Base-by-base conservation (phyloP, 2,113 vertebrate genomes). In the Onychostoma macrolepis region DNA sequence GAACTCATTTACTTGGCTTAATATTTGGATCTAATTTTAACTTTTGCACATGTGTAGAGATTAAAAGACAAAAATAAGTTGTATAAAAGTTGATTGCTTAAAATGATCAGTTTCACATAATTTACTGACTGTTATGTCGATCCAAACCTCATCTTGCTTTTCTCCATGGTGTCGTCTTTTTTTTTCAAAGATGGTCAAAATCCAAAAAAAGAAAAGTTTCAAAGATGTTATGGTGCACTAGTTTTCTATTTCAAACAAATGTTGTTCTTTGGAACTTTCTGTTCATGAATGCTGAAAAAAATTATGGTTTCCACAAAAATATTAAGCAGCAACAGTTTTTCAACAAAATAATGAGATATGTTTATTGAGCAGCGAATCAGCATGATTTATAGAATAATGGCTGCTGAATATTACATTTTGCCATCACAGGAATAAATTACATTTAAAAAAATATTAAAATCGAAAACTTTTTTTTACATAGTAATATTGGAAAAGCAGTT, bases 11-110 rank as follows among this genome's bases (percentile, higher is more conserved):
- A 78, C 17, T 4, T 78, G 26, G 75, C 75, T 53, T 45, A 19
- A 78, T 78, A 78, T 78, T 53, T 78, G 43, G 75, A 78, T 53
- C 9, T 58, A 79, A 58, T 45, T 45, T 24, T 7, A 75, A 15
- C 38, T 12, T 75, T 43, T 43, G 21, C 71, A 26, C n/a, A 26
- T 26, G 2, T 76, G 4, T 45, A 28, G 7, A 26, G 12, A 45
- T 75, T 75, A 10, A 45, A 45, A 76, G 0, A 45, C 12, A 45
- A 26, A 72, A 75, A 45, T 75, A 75, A 45, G 41, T 26, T 45
- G 36, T 36, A 36, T 36, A 33, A 67, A 67, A 13, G 63, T 33
- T 72, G 69, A 11, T 24, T 72, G 8, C 28, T 38, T 38, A 11
- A 38, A 74, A 41, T 74, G 0, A 13, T 26, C 1, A 75, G 13